These are phyloP conservation scores for Caenorhabditis sinica DNA, from an alignment of 2,888 invertebrate genomes.

Conservation along the genomic window DNA sequence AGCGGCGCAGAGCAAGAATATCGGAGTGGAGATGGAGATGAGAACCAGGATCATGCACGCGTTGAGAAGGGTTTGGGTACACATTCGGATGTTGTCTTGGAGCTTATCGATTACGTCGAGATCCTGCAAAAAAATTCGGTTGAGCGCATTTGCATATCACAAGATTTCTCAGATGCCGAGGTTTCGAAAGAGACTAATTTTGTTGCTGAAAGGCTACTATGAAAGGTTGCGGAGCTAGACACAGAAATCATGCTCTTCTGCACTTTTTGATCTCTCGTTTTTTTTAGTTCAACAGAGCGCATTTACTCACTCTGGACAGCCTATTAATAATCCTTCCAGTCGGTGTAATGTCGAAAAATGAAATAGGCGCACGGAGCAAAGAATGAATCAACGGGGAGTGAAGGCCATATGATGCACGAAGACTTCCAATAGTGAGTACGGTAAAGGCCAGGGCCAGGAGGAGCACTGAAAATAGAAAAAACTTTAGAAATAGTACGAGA, in stretches of 20 bases:
- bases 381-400: slow-evolving; percentile 80
- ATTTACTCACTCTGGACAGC: slow-evolving; percentile 59
- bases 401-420: slow-evolving; percentile 74
- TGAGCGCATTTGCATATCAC: too few relatives aligned
- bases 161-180: too few relatives aligned
- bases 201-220: too few relatives aligned
- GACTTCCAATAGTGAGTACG: slow-evolving; percentile 68
- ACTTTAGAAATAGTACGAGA: not conserved
- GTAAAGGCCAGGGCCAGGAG: slow-evolving; percentile 68
- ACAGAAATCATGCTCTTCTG: too few relatives aligned
- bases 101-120: slow-evolving; percentile 79
- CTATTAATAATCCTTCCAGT: slow-evolving; percentile 83
- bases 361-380: slow-evolving; percentile 81
- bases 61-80: slow-evolving; percentile 66
- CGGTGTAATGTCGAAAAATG: slow-evolving; percentile 84
- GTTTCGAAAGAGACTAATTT: too few relatives aligned
- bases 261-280: too few relatives aligned
- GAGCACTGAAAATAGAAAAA: slow-evolving; percentile 65
- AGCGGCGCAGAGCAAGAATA: slow-evolving; percentile 74
- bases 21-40: slow-evolving; percentile 70
- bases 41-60: slow-evolving; percentile 68
- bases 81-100: slow-evolving; percentile 72
- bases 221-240: too few relatives aligned
- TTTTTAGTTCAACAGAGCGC: not conserved
- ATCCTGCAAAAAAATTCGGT: slow-evolving; percentile 63